Evolutionary conservation across 2,888 invertebrate species (phyloP).

Genomic region (Dascillus cervinus): DNA sequence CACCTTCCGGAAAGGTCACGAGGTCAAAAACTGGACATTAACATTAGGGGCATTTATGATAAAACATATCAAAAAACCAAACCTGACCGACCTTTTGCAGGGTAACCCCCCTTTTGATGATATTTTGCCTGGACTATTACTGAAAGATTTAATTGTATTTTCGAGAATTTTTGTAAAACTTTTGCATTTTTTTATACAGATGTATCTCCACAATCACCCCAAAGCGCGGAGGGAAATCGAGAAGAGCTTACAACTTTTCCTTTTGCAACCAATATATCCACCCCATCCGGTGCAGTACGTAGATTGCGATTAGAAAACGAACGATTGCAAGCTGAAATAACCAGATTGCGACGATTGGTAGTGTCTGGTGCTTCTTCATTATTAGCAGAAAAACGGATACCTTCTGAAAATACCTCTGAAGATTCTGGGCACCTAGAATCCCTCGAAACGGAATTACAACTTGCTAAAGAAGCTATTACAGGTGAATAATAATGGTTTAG

Average conservation of each 20-base stretch:
- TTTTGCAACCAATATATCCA: constrained; percentile 34
- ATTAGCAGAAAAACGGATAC: constrained; percentile 44
- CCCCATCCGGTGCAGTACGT: constrained; percentile 50
- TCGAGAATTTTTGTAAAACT: too few relatives aligned
- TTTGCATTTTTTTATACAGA: too few relatives aligned
- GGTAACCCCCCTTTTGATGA: too few relatives aligned
- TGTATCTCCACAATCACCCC: constrained; percentile 35
- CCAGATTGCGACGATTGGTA: constrained; percentile 58
- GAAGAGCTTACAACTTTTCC: constrained; percentile 28
- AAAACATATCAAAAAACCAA: too few relatives aligned
- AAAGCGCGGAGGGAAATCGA: constrained; percentile 32
- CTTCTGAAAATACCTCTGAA: constrained; percentile 40
- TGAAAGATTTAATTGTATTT: too few relatives aligned
- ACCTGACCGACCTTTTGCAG: too few relatives aligned
- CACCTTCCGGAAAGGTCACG: too few relatives aligned
- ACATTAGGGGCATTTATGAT: too few relatives aligned
- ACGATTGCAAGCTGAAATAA: constrained; percentile 63
- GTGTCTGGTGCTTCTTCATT: constrained; percentile 57
- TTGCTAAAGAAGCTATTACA: constrained; percentile 69
- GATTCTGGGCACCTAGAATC: constrained; percentile 38
- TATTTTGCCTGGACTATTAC: too few relatives aligned
- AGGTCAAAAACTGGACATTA: too few relatives aligned
- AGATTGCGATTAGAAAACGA: constrained; percentile 70
- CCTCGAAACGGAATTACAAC: constrained; percentile 58
- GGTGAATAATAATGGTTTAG: constrained; percentile 40